phyloP scores from a whole-genome alignment of 2,797 vertebrate genomes.

The Acanthiza pusilla region DNA sequence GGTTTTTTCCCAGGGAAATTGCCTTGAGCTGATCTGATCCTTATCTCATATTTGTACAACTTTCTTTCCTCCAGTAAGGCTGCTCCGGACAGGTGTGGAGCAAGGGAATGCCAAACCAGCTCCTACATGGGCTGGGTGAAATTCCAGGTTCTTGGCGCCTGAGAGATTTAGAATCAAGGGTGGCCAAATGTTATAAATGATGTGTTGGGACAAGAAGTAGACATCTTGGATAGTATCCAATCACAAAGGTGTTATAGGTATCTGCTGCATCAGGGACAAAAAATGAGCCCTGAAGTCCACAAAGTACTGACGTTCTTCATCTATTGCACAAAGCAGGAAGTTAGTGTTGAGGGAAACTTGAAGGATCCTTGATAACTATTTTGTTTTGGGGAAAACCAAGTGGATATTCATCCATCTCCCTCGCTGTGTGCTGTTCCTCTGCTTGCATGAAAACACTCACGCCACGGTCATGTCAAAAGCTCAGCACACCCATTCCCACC shows the following conservation, averaged over 20 bases:
- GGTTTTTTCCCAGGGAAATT: not conserved
- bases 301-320: not conserved
- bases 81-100: not conserved
- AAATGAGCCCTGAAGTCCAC: not conserved
- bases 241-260: not conserved
- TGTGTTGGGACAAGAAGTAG: not conserved
- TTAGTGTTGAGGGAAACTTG: not conserved
- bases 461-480: not conserved
- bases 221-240: not conserved
- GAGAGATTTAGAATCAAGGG: not conserved
- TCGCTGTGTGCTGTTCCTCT: accelerated
- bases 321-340: constrained; percentile 23
- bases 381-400: not conserved
- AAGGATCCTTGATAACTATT: not conserved
- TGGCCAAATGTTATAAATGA: not conserved
- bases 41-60: not conserved
- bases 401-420: not conserved
- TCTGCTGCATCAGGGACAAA: not conserved
- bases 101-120: not conserved
- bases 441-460: not conserved
- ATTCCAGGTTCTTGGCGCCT: not conserved
- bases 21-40: not conserved
- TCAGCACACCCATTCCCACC: not conserved
- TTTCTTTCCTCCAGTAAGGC: not conserved
- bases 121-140: not conserved